Evolutionary conservation across 2,113 vertebrate genomes (phyloP), one percentile per base, ranked within the genome.

Genomic region (human (Homo sapiens)): DNA sequence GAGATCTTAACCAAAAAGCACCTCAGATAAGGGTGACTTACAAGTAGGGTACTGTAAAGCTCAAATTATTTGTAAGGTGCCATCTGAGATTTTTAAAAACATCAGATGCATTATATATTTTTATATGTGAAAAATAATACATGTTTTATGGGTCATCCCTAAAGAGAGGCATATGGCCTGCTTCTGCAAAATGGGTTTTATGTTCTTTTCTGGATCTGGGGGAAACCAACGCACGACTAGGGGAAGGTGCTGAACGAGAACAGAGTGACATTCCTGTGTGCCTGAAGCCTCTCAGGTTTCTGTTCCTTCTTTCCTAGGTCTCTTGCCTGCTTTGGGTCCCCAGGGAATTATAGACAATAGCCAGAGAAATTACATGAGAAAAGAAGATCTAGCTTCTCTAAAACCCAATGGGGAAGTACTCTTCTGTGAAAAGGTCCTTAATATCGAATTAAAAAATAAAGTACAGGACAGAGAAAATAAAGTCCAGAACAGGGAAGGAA

Each of bases 211-310:
- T n/a, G 72, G 88, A 82, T 50, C 72, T n/a, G 16, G 18, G 14
- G 59, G 78, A 96, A 94, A 66, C 17, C 4, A 22, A 40, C 3
- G 88, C 75, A 17, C 8, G 23, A 75, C 1, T 72, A 16, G 25
- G 11, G 27, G 70, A 91, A 50, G 50, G n/a, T 14, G 14, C 35
- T 23, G 27, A 45, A 17, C 13, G 38, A 57, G 83, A 66, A 76
- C 25, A 86, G 79, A 93, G 40, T 75, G 48, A 27, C 79, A 89
- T 55, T 86, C 66, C 30, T 40, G 38, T 17, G 59, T 48, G n/a
- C 70, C 73, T 66, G 66, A 35, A 66, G 18, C 57, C 27, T 93
- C 96, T 97, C 84, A 1, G 72, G 80, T 97, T 97, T 96, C 97
- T 18, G 25, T 27, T 93, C 50, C 89, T 97, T 96, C 96, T 91